A percentile compares a stretch with the other conserved stretches of the same genome.
These are phyloP conservation scores for Andrena cerasifolii DNA, from an alignment of 1,140 invertebrate genomes.

Conservation along the genomic window DNA sequence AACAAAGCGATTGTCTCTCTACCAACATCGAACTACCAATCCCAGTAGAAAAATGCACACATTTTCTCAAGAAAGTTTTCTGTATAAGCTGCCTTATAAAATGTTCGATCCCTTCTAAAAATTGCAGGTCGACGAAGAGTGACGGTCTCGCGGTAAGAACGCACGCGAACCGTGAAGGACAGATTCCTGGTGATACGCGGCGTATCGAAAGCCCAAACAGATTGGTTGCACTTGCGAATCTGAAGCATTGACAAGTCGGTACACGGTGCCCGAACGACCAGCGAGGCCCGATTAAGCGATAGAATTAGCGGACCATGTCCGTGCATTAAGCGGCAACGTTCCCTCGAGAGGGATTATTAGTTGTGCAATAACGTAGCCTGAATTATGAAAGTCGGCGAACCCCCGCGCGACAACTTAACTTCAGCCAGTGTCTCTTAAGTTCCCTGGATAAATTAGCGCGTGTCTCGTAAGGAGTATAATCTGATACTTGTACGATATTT, in stretches of 20 bases:
- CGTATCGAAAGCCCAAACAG: conserved; percentile 35
- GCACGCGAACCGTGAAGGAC: conserved; percentile 52
- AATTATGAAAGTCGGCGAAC: conserved; percentile 30
- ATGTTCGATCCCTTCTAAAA: conserved; percentile 9
- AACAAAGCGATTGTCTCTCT: too few species aligned
- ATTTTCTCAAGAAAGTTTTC: too few species aligned
- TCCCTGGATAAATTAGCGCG: background rate
- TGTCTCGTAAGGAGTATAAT: background rate
- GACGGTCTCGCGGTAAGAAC: conserved; percentile 5
- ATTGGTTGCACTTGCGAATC: conserved; percentile 30
- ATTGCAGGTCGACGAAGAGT: conserved; percentile 1
- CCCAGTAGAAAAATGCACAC: too few species aligned
- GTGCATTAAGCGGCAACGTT: conserved; percentile 27
- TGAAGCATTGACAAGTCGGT: conserved; percentile 40
- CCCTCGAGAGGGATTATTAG: conserved; percentile 49
- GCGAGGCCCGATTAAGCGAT: conserved; percentile 23
- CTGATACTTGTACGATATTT: background rate
- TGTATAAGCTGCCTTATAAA: too few species aligned
- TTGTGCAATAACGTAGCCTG: conserved; percentile 17
- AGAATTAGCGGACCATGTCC: conserved; percentile 53
- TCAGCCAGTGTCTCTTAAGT: background rate
- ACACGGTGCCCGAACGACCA: background rate
- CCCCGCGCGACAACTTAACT: background rate
- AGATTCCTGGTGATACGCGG: conserved; percentile 27
- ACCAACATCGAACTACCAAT: too few species aligned